Evolutionary conservation across 2,888 invertebrate genomes (phyloP), one percentile per base, ranked within the genome.

Genomic region (Ischnus inquisitorius): DNA sequence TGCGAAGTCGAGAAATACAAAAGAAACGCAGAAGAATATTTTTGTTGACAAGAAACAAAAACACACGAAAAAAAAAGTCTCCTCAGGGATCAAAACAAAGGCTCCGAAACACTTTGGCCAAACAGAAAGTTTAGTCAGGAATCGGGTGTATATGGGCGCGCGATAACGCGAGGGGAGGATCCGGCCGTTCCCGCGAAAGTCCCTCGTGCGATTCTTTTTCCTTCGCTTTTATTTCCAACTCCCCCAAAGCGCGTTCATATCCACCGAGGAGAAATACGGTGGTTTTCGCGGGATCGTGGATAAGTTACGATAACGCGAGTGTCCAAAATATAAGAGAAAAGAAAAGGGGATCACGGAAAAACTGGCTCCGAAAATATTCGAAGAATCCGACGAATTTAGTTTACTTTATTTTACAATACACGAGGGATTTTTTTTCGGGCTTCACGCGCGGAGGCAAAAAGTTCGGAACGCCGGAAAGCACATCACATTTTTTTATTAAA

Each of bases 51-150:
- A 16, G 10, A 3, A 19, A 65, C 39, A 64, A 28, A 54, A 54
- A 69, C 8, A 6, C 2, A 16, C 25, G 6, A 5, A 8, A 19
- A 65, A 65, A 16, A 28, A 69, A 34, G 51, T 34, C 1, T 25
- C 39, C 54, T 46, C 25, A 28, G 22, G 64, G 28, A 62, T n/a
- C 3, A 69, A n/a, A 25, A 54, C 48, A 34, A 19, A 12, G 51
- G 25, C 25, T 54, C 34, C 10, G 19, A 19, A 28, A 67, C 34
- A 54, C 60, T 60, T 64, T 54, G 19, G 41, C 16, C 77, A 77
- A 68, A 76, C 67, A 76, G 54, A 67, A 41, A 77, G 77, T 57
- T 77, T 68, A 68, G 43, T 46, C 57, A 41, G 34, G 69, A 60
- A 60, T 43, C 62, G 62, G 41, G 41, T 19, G 19, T 54, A 16